A percentile compares a stretch with the other conserved stretches of the same genome.
Conservation (phyloP, 2,113 vertebrate species). For the Pteruthius melanotis region DNA sequence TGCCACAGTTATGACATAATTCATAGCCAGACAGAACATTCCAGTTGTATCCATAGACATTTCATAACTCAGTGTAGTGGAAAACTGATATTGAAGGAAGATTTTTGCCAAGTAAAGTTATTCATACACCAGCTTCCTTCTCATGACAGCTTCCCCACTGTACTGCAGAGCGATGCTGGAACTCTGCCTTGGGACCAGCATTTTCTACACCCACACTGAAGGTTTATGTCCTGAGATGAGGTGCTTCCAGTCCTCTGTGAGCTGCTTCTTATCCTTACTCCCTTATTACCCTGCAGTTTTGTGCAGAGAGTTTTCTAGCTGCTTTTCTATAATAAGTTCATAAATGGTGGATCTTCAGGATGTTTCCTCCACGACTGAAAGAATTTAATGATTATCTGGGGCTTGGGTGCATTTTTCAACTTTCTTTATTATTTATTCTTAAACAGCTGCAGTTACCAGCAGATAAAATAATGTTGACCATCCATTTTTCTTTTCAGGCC, state of each 20-base stretch:
- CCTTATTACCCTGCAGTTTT: neutral
- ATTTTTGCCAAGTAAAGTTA: conserved; percentile 66
- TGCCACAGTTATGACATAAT: conserved; percentile 69
- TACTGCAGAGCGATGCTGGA: neutral
- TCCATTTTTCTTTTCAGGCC: neutral
- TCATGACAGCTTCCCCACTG: conserved; percentile 50
- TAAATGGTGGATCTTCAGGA: neutral
- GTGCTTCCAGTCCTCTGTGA: neutral
- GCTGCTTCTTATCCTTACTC: conserved; percentile 44
- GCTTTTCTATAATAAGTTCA: neutral
- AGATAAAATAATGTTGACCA: neutral
- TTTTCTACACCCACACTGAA: conserved; percentile 41
- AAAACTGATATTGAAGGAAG: conserved; percentile 66
- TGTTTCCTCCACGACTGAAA: neutral
- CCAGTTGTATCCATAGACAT: conserved; percentile 66
- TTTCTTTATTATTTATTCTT: neutral
- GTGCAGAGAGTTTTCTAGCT: neutral
- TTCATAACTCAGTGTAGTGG: conserved; percentile 64
- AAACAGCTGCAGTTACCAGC: neutral
- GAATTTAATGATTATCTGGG: neutral
- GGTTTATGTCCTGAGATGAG: conserved; percentile 41
- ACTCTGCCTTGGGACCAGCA: conserved; percentile 18
- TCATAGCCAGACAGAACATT: conserved; percentile 65
- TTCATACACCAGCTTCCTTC: conserved; percentile 63
- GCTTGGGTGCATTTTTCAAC: neutral